Evolutionary conservation across 2,797 vertebrate species (phyloP).

Genomic region (Cygnus olor): DNA sequence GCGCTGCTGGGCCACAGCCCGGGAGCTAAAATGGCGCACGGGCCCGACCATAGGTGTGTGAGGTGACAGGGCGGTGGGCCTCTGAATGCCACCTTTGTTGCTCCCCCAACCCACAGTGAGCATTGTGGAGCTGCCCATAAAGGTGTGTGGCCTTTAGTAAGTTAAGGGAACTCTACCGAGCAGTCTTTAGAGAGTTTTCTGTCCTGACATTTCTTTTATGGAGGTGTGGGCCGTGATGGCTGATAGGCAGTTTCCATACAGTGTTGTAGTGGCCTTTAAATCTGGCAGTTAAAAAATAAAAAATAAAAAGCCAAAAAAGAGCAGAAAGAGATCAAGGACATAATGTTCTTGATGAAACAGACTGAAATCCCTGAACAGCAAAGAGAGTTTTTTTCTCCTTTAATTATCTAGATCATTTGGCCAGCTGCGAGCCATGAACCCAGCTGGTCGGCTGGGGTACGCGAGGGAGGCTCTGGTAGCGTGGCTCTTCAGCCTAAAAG

Average conservation of each 20-base stretch:
- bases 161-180: not conserved
- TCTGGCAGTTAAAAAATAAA: conserved; percentile 50
- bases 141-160: not conserved
- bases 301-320: conserved; percentile 50
- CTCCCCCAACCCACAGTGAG: not conserved
- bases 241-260: conserved; percentile 35
- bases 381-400: conserved; percentile 64
- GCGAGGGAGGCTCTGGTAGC: conserved; percentile 52
- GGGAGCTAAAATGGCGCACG: fast-evolving
- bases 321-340: conserved; percentile 74
- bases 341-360: conserved; percentile 75
- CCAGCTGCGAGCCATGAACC: conserved; percentile 77
- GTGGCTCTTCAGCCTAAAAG: conserved; percentile 7
- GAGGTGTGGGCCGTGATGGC: conserved; percentile 2
- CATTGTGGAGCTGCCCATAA: not conserved
- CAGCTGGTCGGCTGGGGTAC: conserved; percentile 60
- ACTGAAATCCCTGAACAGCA: conserved; percentile 72
- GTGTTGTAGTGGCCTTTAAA: conserved; percentile 57
- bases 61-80: not conserved
- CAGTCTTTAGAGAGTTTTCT: not conserved
- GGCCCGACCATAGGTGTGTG: too few species aligned
- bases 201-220: conserved; percentile 63
- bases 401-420: conserved; percentile 82
- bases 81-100: not conserved
- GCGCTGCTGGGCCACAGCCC: fast-evolving